Evolutionary conservation across 2,797 vertebrate species (phyloP), one percentile per base, ranked within the genome.

Genomic region (Phoxinus dragarum): DNA sequence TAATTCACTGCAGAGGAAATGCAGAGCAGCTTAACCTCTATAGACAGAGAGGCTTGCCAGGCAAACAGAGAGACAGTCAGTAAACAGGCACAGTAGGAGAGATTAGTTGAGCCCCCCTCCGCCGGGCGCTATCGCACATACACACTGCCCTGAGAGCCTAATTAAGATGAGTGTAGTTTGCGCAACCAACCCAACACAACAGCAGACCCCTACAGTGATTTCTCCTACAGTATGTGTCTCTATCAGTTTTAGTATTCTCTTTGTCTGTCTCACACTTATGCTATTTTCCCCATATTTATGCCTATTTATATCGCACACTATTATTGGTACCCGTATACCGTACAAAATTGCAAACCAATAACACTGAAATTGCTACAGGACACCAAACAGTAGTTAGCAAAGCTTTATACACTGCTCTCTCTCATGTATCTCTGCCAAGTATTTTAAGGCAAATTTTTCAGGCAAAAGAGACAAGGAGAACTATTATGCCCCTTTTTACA

Each of bases 151-250:
- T 84, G 31, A 71, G 84, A 69, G 87, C 80, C 74, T 88, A 82
- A 88, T 90, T 88, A 90, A 90, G 86, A 86, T 86, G 74, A 90
- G 81, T 87, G 84, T 86, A 86, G 34, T 81, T 71, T 71, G 64
- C 64, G 21, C 44, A 49, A 36, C 27, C 61, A 52, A 80, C 64
- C 23, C n/a, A 34, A 75, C 78, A 74, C 78, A 74, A 66, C 77
- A 64, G 34, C 56, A 81, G 54, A 38, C 69, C 80, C 77, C 69
- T 61, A 75, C 38, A 64, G 61, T 36, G 34, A 23, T 44, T 64
- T 75, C 14, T 72, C 16, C 52, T 12, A 81, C 68, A 52, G 38
- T 17, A 5, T 80, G 42, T 38, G 40, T 31, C n/a, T 72, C 68
- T 44, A 44, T 71, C 40, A 61, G 31, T 64, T 61, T 40, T 16